Conservation (phyloP, 2,888 invertebrate species). For the Ornithoptera alexandrae region DNA sequence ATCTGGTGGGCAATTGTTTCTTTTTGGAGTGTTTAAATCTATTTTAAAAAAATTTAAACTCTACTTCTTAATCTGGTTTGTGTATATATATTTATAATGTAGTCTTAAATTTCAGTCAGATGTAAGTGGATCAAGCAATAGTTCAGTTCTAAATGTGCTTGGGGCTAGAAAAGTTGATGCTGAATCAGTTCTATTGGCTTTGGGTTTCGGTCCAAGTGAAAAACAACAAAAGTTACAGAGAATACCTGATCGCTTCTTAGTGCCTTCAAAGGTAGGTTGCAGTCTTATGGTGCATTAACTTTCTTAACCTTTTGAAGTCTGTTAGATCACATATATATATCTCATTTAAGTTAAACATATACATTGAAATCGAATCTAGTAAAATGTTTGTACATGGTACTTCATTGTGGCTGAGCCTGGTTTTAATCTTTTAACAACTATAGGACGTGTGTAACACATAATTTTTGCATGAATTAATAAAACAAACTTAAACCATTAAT, state of each 20-base stretch:
- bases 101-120: slow-evolving; percentile 55
- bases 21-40: background rate
- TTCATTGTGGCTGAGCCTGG: background rate
- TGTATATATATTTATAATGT: background rate
- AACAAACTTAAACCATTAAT: too few relatives aligned
- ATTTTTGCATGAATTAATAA: too few relatives aligned
- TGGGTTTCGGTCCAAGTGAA: slow-evolving; percentile 88
- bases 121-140: slow-evolving; percentile 78
- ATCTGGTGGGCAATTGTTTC: too few relatives aligned
- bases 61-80: too few relatives aligned
- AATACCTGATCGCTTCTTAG: slow-evolving; percentile 90
- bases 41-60: background rate
- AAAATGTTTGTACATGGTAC: too few relatives aligned
- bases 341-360: too few relatives aligned
- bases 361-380: too few relatives aligned
- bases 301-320: background rate
- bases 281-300: slow-evolving; percentile 1
- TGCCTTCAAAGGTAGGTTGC: slow-evolving; percentile 85
- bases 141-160: slow-evolving; percentile 91
- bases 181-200: slow-evolving; percentile 89
- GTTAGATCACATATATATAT: too few relatives aligned
- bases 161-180: slow-evolving; percentile 93
- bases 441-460: too few relatives aligned
- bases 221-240: slow-evolving; percentile 85
- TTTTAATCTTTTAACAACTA: background rate